Percentiles rank a stretch among this genome's conserved stretches.
phyloP scores from a whole-genome alignment of 2,888 invertebrate genomes.

The Metellina segmentata region DNA sequence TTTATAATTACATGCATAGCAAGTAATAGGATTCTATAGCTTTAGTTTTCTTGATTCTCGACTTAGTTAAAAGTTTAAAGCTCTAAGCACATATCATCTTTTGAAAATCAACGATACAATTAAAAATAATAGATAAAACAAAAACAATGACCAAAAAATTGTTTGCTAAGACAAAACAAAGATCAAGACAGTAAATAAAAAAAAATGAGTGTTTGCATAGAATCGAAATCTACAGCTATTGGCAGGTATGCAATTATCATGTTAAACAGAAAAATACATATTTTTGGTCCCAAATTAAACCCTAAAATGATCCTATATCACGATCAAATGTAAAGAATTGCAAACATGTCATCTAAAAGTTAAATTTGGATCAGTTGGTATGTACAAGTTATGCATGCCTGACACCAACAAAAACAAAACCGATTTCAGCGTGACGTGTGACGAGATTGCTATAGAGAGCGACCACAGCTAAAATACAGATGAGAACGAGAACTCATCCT shows the following conservation, averaged over 20 bases:
- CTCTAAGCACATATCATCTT: too few species aligned
- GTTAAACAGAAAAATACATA: not conserved
- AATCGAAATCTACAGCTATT: not conserved
- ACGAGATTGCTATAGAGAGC: not conserved
- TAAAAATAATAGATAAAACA: not conserved
- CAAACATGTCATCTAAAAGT: not conserved
- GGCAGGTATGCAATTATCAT: not conserved
- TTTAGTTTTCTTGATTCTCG: too few species aligned
- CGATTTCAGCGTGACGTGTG: not conserved
- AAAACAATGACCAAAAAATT: not conserved
- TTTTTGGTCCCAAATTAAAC: not conserved
- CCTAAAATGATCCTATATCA: not conserved
- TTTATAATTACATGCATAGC: too few species aligned
- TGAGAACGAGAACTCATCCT: slow-evolving; percentile 7
- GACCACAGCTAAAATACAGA: slow-evolving; percentile 28
- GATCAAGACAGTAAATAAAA: not conserved
- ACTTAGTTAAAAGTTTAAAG: too few species aligned
- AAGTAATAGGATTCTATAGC: too few species aligned
- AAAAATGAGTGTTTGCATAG: not conserved
- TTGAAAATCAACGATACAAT: too few species aligned
- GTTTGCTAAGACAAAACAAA: not conserved
- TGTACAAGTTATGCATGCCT: slow-evolving; percentile 15
- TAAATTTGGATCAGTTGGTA: slow-evolving; percentile 14
- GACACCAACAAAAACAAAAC: not conserved
- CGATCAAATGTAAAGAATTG: not conserved